Base-by-base conservation (phyloP, 1,140 invertebrate species). In the Bradysia coprophila region DNA sequence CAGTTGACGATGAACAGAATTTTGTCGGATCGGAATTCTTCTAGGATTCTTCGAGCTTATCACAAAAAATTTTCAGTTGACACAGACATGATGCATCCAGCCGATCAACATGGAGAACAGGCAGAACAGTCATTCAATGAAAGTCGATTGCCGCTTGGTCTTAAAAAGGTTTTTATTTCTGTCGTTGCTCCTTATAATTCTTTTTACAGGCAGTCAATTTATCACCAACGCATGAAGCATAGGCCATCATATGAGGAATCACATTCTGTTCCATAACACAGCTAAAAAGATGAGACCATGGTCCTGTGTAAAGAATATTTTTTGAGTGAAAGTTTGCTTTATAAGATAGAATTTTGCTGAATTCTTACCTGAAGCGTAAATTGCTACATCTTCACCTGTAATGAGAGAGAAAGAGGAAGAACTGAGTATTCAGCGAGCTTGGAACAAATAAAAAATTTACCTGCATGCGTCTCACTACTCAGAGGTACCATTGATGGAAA, bases 211-310 rank as follows among this genome's bases (percentile, higher is more conserved):
- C 49, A 1, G 32, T 57, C 9, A 51, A 45, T 3, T 55, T 58
- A n/a, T 51, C 46, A 21, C 72, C 73, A 3, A 78, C 66, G 44
- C 76, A 79, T 2, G 74, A 63, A 0, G 77, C 77, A 44, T 71
- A 81, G 0, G 66, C 73, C 49, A 81, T 73, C 6, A 72, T 67
- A 51, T 79, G 71, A 2, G 79, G 75, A 33, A 83, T 75, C 34
- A 67, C 73, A 52, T 78, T 74, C 52, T 82, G 73, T 46, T 81
- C 77, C 43, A 73, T 74, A 20, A 72, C 69, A 1, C 77, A 76
- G 0, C 66, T 68, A 45, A 81, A 77, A 1, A 81, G 61, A 52
- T 81, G 78, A 0, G 76, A 54, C 67, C 72, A 76, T 1, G 75
- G 75, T 0, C 75, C 76, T 21, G 46, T 49, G 0, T 15, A 34